phyloP scores from a whole-genome alignment of 2,113 vertebrate genomes.

The Halcyon senegalensis region DNA sequence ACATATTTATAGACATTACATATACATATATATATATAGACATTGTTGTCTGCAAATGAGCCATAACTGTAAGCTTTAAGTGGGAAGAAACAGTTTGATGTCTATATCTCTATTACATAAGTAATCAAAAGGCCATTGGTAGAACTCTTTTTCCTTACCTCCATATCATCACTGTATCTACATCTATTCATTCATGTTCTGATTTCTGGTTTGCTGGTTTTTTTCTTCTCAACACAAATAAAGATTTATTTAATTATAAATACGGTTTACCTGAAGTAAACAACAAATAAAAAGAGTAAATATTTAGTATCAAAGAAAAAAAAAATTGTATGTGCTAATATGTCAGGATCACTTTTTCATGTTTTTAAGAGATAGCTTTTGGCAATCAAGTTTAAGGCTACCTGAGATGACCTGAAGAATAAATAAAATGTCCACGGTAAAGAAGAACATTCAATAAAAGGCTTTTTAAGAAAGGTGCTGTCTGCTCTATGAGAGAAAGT shows the following conservation, averaged over 20 bases:
- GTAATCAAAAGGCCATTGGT: not conserved
- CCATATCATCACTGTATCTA: accelerated
- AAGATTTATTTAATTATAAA: not conserved
- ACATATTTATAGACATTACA: too few species aligned
- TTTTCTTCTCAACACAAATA: not conserved
- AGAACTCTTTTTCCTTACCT: not conserved
- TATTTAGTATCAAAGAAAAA: not conserved
- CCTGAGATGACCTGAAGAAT: not conserved
- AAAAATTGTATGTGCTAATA: not conserved
- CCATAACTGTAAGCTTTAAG: not conserved
- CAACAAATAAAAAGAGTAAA: too few species aligned
- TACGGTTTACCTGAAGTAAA: not conserved
- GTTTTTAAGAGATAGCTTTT: not conserved
- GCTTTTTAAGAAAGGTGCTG: not conserved
- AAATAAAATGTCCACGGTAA: not conserved
- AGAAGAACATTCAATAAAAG: not conserved
- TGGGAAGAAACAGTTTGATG: not conserved
- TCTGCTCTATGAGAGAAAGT: not conserved
- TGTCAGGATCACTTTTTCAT: not conserved
- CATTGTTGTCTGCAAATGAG: not conserved
- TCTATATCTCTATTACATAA: not conserved
- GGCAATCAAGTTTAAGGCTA: not conserved
- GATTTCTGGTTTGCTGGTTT: not conserved
- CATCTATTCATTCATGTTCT: not conserved
- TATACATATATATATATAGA: too few species aligned